These are phyloP conservation scores for Octopus bimaculoides DNA, from an alignment of 1,140 invertebrate species.

Conservation along the genomic window DNA sequence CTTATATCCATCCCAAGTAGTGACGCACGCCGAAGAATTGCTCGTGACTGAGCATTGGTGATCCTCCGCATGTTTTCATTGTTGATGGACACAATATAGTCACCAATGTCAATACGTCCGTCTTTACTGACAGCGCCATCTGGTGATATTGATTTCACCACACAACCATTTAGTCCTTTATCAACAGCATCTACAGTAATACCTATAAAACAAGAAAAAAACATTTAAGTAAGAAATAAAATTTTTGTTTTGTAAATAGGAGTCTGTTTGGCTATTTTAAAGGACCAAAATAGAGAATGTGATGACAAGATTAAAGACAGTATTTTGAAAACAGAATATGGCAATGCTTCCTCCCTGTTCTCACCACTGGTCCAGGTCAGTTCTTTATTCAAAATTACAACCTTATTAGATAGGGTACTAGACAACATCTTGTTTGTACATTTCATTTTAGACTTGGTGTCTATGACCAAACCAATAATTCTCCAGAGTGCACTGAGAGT, in stretches of 20 bases:
- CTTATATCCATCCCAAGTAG: slow-evolving; percentile 62
- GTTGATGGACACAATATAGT: slow-evolving; percentile 63
- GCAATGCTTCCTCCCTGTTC: too few relatives aligned
- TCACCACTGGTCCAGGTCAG: too few relatives aligned
- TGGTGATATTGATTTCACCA: slow-evolving; percentile 62
- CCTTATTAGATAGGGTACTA: too few relatives aligned
- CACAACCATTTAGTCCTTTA: slow-evolving; percentile 67
- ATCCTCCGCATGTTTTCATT: slow-evolving; percentile 66
- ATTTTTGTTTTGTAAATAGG: neutral
- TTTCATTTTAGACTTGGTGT: too few relatives aligned
- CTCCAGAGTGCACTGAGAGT: too few relatives aligned
- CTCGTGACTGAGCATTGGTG: slow-evolving; percentile 66
- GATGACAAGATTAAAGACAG: too few relatives aligned
- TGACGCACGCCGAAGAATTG: slow-evolving; percentile 66
- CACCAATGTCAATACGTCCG: slow-evolving; percentile 62
- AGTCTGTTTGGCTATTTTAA: too few relatives aligned
- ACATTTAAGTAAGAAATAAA: neutral
- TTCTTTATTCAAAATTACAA: too few relatives aligned
- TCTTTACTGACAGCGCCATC: slow-evolving; percentile 64
- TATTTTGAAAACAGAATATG: too few relatives aligned
- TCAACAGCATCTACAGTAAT: slow-evolving; percentile 63
- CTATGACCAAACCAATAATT: too few relatives aligned
- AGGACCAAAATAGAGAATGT: too few relatives aligned
- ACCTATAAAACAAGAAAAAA: slow-evolving; percentile 51
- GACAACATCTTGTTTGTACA: too few relatives aligned